These are phyloP conservation scores for Megaceryle torquata DNA, from an alignment of 2,113 vertebrate species.

Conservation along the genomic window DNA sequence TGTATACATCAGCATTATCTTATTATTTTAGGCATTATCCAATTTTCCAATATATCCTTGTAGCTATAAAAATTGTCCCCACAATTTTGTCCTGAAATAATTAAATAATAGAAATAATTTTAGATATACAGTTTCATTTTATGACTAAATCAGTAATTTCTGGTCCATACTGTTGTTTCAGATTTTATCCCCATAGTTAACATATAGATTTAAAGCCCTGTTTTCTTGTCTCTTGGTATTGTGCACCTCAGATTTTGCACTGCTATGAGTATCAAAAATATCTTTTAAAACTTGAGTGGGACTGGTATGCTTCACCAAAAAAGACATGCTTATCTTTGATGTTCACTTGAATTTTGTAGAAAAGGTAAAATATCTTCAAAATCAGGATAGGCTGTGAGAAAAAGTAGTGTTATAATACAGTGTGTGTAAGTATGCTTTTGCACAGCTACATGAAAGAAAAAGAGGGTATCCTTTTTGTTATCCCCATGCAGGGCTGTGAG, in stretches of 20 bases:
- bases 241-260: not conserved
- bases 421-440: not conserved
- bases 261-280: not conserved
- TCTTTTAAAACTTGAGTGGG: not conserved
- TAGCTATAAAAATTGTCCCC: slow-evolving; percentile 4
- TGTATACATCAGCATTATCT: not conserved
- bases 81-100: slow-evolving; percentile 21
- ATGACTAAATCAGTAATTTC: not conserved
- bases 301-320: not conserved
- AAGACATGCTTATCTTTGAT: not conserved
- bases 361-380: not conserved
- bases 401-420: not conserved
- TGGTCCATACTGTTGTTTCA: not conserved
- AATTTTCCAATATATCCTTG: slow-evolving; percentile 37
- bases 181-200: not conserved
- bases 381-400: not conserved
- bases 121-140: slow-evolving; percentile 5
- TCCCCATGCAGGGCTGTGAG: not conserved
- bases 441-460: rapidly evolving
- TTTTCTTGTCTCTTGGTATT: not conserved
- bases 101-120: slow-evolving; percentile 25
- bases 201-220: not conserved
- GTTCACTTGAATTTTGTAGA: not conserved
- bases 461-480: not conserved
- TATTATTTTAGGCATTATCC: slow-evolving; percentile 32